Base-by-base conservation (phyloP, 2,797 vertebrate genomes). In the Cynodonichthys magdalenae region DNA sequence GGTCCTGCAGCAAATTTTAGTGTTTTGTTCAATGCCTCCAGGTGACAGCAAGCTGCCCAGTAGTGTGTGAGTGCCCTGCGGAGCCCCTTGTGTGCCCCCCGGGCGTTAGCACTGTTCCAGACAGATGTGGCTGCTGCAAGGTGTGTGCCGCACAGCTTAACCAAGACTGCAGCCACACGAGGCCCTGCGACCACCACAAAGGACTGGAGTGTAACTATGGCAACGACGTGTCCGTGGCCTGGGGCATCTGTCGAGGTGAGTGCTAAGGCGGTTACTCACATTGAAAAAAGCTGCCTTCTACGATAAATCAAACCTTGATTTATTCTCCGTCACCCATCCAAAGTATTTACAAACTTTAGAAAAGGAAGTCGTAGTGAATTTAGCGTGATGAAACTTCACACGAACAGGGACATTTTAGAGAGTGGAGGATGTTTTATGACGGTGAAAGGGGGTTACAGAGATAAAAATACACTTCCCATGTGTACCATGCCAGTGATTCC, bases 161-260 rank as follows among this genome's bases (percentile, higher is more conserved):
- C 66, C 90, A 94, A 53, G 92, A 94, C 84, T 95, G 94, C 60
- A 74, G 82, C 62, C 60, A 62, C 20, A 42, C 9, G 4, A 86
- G 66, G 48, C 94, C 93, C 10, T 95, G 94, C 24, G 93, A 94
- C 69, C 91, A 89, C 79, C 91, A 93, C 87, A 94, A 93, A 86
- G 94, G 93, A 42, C 90, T 95, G 74, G 90, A 94, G 83, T 95
- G 94, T 75, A 93, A 95, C 75, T 92, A 91, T 3, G 93, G 94
- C 73, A 93, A 93, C 1, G 89, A 93, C 19, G 82, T 90, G 58
- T 83, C 76, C 51, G 67, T 85, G 55, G 77, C 63, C 59, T 77
- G 66, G 79, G 93, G 94, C 75, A 87, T 95, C 86, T 95, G 94
- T 79, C 87, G 90, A 87, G 93, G 93, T 95, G 74, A 89, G 91